Evolutionary conservation across 2,113 vertebrate species (phyloP).

Genomic region (Pachycephala philippinensis): DNA sequence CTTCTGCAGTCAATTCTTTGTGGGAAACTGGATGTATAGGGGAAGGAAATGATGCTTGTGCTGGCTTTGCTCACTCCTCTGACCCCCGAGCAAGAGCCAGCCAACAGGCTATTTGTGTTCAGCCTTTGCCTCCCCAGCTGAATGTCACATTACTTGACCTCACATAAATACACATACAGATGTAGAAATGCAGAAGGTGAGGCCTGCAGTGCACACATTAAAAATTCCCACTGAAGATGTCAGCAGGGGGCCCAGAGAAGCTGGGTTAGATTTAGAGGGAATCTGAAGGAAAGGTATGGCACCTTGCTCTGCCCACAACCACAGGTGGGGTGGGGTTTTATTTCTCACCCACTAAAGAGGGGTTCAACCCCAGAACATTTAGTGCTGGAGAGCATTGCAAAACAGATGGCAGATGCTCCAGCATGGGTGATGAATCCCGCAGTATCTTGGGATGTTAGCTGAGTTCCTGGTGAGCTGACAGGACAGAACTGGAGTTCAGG

Average conservation of each 20-base stretch:
- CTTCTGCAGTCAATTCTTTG: slow-evolving; percentile 32
- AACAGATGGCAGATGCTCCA: background rate
- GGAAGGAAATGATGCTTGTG: background rate
- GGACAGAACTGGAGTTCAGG: background rate
- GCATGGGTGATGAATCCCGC: background rate
- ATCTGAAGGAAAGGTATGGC: background rate
- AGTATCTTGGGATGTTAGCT: background rate
- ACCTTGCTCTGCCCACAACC: background rate
- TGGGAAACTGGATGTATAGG: background rate
- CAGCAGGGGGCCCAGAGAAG: background rate
- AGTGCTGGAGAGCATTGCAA: background rate
- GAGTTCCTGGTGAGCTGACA: background rate
- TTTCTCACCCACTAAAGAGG: background rate
- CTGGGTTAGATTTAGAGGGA: background rate
- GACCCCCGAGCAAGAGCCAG: background rate
- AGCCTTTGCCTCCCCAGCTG: background rate
- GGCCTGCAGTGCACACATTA: background rate
- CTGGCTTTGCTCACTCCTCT: background rate
- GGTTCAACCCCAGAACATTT: background rate
- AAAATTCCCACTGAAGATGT: slow-evolving; percentile 20
- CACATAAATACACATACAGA: background rate
- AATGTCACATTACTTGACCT: background rate
- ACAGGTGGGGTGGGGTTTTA: background rate
- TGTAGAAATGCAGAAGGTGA: background rate
- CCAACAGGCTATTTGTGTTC: background rate